Evolutionary conservation across 2,797 vertebrate species (phyloP).

Genomic region (Onychomys arenicola): DNA sequence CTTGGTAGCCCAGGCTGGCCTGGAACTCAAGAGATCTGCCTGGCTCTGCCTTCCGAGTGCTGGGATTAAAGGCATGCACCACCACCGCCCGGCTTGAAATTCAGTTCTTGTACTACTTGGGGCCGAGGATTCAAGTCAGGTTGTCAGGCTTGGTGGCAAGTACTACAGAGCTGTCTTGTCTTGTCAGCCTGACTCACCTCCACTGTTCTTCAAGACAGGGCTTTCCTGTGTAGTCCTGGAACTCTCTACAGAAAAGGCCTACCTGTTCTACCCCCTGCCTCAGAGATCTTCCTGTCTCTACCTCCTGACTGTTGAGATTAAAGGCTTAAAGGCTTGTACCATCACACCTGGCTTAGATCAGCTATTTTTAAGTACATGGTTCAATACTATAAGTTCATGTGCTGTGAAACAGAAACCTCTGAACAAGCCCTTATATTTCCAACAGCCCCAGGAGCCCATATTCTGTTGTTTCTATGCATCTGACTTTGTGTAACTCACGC

Average conservation of each 20-base stretch:
- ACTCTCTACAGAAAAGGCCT: background rate
- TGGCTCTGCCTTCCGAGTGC: too few species aligned
- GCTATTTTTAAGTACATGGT: conserved; percentile 25
- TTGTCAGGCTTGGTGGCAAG: background rate
- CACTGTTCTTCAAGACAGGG: background rate
- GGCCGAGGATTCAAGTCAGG: background rate
- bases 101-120: background rate
- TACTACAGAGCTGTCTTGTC: background rate
- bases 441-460: background rate
- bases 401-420: background rate
- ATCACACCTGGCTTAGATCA: background rate
- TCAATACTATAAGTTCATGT: background rate
- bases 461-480: background rate
- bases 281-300: background rate
- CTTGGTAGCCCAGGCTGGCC: too few species aligned
- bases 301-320: background rate
- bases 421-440: background rate
- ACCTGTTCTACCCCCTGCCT: too few species aligned
- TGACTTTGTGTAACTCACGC: background rate
- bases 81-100: too few species aligned
- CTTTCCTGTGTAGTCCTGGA: background rate
- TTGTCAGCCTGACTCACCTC: background rate
- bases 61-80: too few species aligned
- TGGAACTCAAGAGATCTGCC: too few species aligned
- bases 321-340: background rate